Conservation (phyloP, 2,113 vertebrate genomes). For the Cebidichthys violaceus region DNA sequence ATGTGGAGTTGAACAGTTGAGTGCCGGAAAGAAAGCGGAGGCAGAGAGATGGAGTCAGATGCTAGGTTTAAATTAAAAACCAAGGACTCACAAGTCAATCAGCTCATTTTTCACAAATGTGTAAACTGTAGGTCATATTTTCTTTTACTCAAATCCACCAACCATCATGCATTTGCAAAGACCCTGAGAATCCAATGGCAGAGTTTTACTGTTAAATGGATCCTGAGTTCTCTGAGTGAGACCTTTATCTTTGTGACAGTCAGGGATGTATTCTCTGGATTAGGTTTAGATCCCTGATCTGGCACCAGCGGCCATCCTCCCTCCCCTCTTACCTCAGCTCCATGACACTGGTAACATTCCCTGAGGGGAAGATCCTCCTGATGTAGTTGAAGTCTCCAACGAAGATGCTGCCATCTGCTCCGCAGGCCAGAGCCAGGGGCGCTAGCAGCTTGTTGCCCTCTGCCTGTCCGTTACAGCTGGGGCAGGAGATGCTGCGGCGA, state of each 20-base stretch:
- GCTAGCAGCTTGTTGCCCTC: slow-evolving; percentile 98
- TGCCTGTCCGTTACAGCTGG: slow-evolving; percentile 97
- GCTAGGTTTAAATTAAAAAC: slow-evolving; percentile 1
- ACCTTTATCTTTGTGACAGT: slow-evolving; percentile 20
- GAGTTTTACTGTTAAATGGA: background rate
- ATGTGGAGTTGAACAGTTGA: background rate
- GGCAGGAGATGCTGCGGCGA: slow-evolving; percentile 97
- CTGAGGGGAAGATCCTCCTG: slow-evolving; percentile 95
- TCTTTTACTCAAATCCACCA: slow-evolving; percentile 6
- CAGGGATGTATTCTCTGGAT: slow-evolving; percentile 6
- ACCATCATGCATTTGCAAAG: background rate
- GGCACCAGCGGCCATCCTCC: background rate
- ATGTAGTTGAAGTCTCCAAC: slow-evolving; percentile 99
- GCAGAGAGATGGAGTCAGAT: slow-evolving; percentile 2
- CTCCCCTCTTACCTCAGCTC: slow-evolving; percentile 90
- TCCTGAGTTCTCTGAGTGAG: background rate
- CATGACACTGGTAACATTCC: slow-evolving; percentile 97
- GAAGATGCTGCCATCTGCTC: slow-evolving; percentile 95
- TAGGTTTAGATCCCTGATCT: slow-evolving; percentile 8
- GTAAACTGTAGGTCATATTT: background rate
- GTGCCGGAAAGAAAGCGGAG: background rate
- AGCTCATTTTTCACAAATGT: slow-evolving; percentile 17
- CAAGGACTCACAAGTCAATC: background rate
- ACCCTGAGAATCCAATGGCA: background rate
- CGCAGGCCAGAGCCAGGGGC: slow-evolving; percentile 93